Evolutionary conservation across 2,797 vertebrate species (phyloP), one percentile per base, ranked within the genome.

Genomic region (Passerculus sandwichensis): DNA sequence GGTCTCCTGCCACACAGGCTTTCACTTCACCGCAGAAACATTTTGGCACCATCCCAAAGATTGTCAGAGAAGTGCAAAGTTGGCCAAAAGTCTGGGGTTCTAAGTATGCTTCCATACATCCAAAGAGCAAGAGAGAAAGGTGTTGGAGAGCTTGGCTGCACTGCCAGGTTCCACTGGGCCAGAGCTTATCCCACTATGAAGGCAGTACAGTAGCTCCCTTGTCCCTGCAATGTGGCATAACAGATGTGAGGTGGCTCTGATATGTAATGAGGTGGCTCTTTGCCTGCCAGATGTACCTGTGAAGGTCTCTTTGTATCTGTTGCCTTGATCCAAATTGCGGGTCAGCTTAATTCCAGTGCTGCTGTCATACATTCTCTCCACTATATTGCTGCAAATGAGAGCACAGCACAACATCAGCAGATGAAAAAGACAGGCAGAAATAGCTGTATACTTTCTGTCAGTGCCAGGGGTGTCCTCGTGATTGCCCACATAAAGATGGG

Each of bases 241-340:
- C 45, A 79, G 78, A 48, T 15, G 32, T 5, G 50, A 82, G 87
- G 61, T 83, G 67, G 45, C 22, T 40, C 36, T 56, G 44, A 20
- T 45, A 11, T 45, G 11, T 45, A 45, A 11, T 4, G 57, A 79
- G 87, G 61, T 81, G 65, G 45, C 16, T 40, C 36, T 56, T 48
- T 79, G 78, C 32, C 44, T 48, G 44, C 40, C 11, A 59, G 67
- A n/a, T 73, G 95, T 86, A 99, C 99, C 99, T 97, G 98, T 98
- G 97, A 99, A 99, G 72, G 98, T 99, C 98, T 99, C 99, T 96
- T 98, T 99, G 95, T 99, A 99, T 51, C 97, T 98, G 97, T 93
- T 99, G 93, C 99, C 99, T 91, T 99, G 99, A 94, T 99, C 98
- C 96, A 98, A 94, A 14, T 99, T 99, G 96, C 92, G 98, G 67